phyloP scores from a whole-genome alignment of 2,797 vertebrate genomes.

The Garrulus glandarius region DNA sequence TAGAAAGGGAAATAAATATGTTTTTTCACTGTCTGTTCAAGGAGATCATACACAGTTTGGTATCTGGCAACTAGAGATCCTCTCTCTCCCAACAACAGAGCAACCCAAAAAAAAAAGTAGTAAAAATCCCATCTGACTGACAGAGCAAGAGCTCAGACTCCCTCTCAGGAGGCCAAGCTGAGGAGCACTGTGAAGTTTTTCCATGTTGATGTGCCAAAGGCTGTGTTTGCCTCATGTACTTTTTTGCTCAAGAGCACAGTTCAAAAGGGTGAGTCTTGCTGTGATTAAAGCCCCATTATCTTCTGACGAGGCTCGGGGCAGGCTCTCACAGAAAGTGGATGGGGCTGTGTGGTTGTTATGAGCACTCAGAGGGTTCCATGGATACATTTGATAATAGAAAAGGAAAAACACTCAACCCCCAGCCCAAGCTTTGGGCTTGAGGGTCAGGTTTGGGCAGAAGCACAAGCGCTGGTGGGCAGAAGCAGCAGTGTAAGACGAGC shows the following conservation, averaged over 20 bases:
- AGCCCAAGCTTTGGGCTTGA: neutral
- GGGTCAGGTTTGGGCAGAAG: neutral
- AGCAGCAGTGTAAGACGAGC: fast-evolving
- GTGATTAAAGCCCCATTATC: slow-evolving; percentile 50
- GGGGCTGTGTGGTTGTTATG: neutral
- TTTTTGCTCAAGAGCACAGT: neutral
- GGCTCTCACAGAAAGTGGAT: neutral
- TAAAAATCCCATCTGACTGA: slow-evolving; percentile 22
- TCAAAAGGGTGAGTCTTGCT: slow-evolving; percentile 50
- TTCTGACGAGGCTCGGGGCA: neutral
- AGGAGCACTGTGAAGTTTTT: slow-evolving; percentile 37
- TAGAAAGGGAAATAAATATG: neutral
- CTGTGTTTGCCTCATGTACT: slow-evolving; percentile 15
- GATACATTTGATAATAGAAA: neutral
- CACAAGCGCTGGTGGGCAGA: neutral
- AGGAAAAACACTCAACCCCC: neutral
- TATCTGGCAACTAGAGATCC: neutral
- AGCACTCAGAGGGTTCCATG: neutral
- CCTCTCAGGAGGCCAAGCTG: neutral
- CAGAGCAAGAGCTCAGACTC: neutral
- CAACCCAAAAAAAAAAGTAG: neutral
- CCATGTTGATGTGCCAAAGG: slow-evolving; percentile 44
- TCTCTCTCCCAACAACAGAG: neutral
- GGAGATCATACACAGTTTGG: neutral
- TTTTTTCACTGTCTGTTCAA: neutral